phyloP scores from a whole-genome alignment of 2,797 vertebrate species.

The Galaxias olidus region DNA sequence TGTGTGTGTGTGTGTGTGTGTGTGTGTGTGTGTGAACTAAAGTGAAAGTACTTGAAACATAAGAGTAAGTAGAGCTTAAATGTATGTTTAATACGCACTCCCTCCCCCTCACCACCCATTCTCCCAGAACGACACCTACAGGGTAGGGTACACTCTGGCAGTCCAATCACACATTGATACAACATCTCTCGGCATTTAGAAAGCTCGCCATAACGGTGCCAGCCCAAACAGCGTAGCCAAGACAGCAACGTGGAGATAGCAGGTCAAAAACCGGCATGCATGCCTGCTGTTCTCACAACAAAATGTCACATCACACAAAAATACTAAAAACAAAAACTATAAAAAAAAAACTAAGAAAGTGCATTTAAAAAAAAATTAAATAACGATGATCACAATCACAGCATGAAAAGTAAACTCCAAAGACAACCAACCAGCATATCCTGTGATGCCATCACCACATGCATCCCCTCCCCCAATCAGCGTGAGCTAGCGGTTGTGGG shows the following conservation, averaged over 20 bases:
- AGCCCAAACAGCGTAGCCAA: constrained; percentile 13
- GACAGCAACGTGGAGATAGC: constrained; percentile 10
- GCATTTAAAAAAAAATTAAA: constrained; percentile 20
- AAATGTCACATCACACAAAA: constrained; percentile 10
- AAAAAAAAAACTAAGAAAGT: constrained; percentile 40
- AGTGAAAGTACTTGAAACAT: no score
- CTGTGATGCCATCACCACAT: constrained; percentile 54
- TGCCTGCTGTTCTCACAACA: constrained; percentile 32
- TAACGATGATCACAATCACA: constrained; percentile 26
- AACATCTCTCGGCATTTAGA: constrained; percentile 20
- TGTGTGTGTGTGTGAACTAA: no score
- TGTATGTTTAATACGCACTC: no score
- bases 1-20: no score
- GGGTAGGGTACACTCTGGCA: background rate
- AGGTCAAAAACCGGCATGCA: constrained; percentile 22
- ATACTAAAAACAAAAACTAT: constrained; percentile 18
- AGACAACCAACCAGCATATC: constrained; percentile 41
- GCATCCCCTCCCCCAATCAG: constrained; percentile 52
- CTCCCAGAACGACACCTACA: constrained; percentile 39
- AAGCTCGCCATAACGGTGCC: constrained; percentile 37
- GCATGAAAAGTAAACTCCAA: constrained; percentile 27
- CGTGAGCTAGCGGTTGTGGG: constrained; percentile 30
- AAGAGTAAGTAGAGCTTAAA: no score
- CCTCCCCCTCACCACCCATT: background rate
- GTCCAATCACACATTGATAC: constrained; percentile 37